Percentiles rank a stretch among this genome's conserved stretches.
Conservation (phyloP, 2,888 invertebrate species). For the Heliconius sara region DNA sequence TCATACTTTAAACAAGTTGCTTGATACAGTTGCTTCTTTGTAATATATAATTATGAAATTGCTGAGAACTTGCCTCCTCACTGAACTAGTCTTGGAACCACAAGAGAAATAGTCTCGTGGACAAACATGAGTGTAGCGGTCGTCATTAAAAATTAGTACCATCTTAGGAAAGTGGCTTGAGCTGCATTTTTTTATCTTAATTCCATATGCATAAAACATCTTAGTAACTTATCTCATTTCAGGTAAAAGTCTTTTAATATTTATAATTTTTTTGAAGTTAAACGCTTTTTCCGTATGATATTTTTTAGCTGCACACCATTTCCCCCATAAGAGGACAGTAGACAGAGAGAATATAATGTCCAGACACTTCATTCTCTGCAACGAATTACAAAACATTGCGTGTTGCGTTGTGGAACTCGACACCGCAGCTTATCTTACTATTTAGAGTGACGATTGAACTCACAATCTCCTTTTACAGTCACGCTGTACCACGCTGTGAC, state of each 20-base stretch:
- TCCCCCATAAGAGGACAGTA: no score
- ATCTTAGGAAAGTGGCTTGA: neutral
- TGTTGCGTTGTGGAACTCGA: no score
- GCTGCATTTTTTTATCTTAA: neutral
- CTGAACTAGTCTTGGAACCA: neutral
- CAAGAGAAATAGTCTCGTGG: neutral
- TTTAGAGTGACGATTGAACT: no score
- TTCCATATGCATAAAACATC: neutral
- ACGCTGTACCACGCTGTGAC: neutral
- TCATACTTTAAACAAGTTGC: neutral
- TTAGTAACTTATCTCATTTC: neutral
- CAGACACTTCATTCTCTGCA: no score
- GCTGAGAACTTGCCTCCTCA: constrained; percentile 1
- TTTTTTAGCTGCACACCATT: no score
- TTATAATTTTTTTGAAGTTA: no score
- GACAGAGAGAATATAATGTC: no score
- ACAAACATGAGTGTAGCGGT: neutral
- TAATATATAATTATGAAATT: constrained; percentile 25
- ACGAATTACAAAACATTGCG: no score
- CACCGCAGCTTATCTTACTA: no score
- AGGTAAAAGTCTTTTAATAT: no score
- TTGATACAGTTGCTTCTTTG: constrained; percentile 5
- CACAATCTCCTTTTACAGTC: no score
- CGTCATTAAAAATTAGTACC: constrained; percentile 12
- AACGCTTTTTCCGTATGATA: no score